Evolutionary conservation across 2,888 invertebrate genomes (phyloP).

Genomic region (Himalopsyche kuldschensis): DNA sequence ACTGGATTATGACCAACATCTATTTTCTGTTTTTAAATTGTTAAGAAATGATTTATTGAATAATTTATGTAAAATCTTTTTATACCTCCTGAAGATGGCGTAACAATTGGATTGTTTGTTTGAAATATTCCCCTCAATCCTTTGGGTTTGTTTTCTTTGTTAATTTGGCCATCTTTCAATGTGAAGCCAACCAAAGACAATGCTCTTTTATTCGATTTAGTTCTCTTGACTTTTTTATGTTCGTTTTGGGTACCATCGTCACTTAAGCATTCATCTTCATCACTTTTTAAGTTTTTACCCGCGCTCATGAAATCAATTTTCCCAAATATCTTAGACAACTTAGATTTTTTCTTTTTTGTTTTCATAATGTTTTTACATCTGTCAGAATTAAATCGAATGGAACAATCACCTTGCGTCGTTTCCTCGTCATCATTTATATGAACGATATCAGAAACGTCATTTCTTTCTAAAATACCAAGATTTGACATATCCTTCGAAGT

Average conservation of each 20-base stretch:
- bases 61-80: background rate
- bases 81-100: conserved; percentile 60
- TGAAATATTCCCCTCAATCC: conserved; percentile 47
- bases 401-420: conserved; percentile 5
- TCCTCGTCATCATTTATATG: conserved; percentile 42
- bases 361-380: conserved; percentile 45
- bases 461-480: conserved; percentile 54
- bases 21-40: background rate
- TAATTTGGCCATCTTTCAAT: conserved; percentile 45
- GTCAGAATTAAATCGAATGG: conserved; percentile 44
- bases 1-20: too few species aligned
- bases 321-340: conserved; percentile 47
- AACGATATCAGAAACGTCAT: conserved; percentile 41
- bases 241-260: conserved; percentile 44
- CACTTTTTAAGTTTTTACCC: conserved; percentile 48
- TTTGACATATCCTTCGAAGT: conserved; percentile 43
- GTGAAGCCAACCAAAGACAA: conserved; percentile 46
- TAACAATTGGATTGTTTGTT: conserved; percentile 55
- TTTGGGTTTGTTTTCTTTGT: conserved; percentile 50
- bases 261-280: conserved; percentile 50
- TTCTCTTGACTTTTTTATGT: conserved; percentile 56
- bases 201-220: conserved; percentile 51
- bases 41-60: background rate
- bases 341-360: conserved; percentile 51
- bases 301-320: conserved; percentile 43